Evolutionary conservation across 2,113 vertebrate species (phyloP).

Genomic region (Cryptotis parvus): DNA sequence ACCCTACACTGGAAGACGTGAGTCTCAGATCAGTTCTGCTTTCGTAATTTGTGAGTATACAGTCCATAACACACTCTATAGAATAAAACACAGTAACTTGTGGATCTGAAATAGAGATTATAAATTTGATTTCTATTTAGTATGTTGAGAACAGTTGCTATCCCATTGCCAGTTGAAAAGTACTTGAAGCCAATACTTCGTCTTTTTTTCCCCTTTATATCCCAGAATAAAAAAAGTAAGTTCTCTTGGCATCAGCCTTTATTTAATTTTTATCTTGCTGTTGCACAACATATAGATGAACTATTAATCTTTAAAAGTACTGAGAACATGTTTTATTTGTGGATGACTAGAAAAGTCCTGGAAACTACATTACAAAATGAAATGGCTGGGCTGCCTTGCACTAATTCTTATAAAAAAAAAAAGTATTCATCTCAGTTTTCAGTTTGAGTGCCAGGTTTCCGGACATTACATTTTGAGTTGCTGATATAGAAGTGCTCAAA

Average conservation of each 20-base stretch:
- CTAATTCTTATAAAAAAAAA: constrained; percentile 59
- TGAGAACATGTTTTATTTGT: constrained; percentile 52
- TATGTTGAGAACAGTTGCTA: background rate
- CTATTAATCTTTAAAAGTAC: constrained; percentile 66
- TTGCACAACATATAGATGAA: constrained; percentile 58
- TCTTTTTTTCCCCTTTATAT: constrained; percentile 56
- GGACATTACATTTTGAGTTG: constrained; percentile 28
- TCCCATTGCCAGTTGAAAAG: constrained; percentile 18
- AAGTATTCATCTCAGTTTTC: constrained; percentile 52
- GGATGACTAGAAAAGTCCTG: constrained; percentile 23
- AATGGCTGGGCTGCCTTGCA: constrained; percentile 15
- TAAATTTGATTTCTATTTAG: constrained; percentile 38
- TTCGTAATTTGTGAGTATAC: background rate
- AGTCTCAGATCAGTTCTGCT: background rate
- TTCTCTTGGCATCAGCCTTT: constrained; percentile 47
- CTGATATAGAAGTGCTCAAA: constrained; percentile 43
- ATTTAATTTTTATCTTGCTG: constrained; percentile 75
- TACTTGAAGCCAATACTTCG: background rate
- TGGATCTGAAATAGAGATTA: background rate
- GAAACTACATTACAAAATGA: constrained; percentile 33
- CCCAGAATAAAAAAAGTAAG: constrained; percentile 41
- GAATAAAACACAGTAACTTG: background rate
- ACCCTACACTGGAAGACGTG: background rate
- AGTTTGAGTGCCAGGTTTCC: constrained; percentile 37
- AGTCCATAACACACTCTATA: background rate